Percentiles rank a stretch among this genome's conserved stretches.
phyloP scores from a whole-genome alignment of 2,113 vertebrate genomes.

The Hippolais icterina region DNA sequence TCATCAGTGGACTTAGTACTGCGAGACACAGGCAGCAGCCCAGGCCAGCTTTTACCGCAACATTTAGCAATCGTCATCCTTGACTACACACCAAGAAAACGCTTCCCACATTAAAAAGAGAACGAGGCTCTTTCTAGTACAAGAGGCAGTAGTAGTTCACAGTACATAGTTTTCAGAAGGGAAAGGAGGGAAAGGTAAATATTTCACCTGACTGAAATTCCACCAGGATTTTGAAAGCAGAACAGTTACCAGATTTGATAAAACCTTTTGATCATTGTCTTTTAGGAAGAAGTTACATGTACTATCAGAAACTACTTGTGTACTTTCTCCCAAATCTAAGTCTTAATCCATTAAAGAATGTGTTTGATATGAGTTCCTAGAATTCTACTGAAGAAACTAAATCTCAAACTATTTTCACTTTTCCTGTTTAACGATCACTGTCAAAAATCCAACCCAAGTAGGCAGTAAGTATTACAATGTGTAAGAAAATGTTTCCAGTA shows the following conservation, averaged over 20 bases:
- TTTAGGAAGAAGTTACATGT: background rate
- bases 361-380: background rate
- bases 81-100: background rate
- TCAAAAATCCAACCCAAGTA: background rate
- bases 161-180: background rate
- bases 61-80: background rate
- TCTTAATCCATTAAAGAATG: background rate
- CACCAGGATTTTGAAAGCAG: background rate
- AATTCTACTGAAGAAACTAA: background rate
- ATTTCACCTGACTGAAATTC: background rate
- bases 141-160: background rate
- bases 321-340: background rate
- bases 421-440: background rate
- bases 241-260: background rate
- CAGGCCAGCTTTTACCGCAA: background rate
- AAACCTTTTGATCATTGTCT: background rate
- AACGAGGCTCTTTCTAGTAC: background rate
- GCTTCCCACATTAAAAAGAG: background rate
- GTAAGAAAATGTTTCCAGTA: background rate
- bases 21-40: background rate
- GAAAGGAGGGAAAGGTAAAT: background rate
- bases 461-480: background rate
- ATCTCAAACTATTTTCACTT: background rate
- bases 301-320: background rate
- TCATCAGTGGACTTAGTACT: background rate